Evolutionary conservation across 2,797 vertebrate genomes (phyloP), one percentile per base, ranked within the genome.

Genomic region (Triplophysa yarkandensis): DNA sequence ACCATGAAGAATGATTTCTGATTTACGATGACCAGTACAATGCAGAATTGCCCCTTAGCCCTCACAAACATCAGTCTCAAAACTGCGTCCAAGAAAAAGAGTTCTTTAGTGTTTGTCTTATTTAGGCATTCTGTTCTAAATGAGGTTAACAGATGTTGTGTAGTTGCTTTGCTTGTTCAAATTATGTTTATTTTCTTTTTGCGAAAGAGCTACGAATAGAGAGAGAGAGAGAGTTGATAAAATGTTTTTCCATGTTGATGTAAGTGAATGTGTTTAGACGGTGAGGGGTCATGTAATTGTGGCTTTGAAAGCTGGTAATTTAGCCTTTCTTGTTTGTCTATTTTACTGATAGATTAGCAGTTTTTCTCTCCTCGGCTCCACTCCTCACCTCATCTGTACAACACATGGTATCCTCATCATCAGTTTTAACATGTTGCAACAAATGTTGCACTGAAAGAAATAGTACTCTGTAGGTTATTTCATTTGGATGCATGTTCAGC

Each of bases 121-220:
- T 50, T 76, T 2, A 68, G 57, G 41, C 44, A 41, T 48, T 60
- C 28, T 44, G 17, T 43, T 19, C 25, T 36, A 44, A 78, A 73
- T 13, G 72, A 65, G 64, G 73, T 60, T 23, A 63, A 27, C 71
- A 78, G 72, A 75, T 78, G 68, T 21, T 25, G 21, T 63, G 14
- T 68, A 60, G 71, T 36, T 21, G 64, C 73, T 62, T 52, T 54
- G 17, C 7, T 65, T 9, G 25, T 48, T 64, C 21, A 30, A 23
- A 11, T 21, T 17, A 68, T 16, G n/a, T 74, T 64, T 74, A 39
- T 62, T 63, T 64, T 64, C 25, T 74, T 69, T 21, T 34, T 57
- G 2, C 58, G 30, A n/a, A 23, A 50, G 30, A 34, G 44, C n/a
- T n/a, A 14, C n/a, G 46, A 14, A 28, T 2, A 17, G 46, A 61